Evolutionary conservation across 30 jellyfish, hydroid and myxozoan species (phyloP), one percentile per base, ranked within the genome.

Genomic region (Morbakka virulenta): DNA sequence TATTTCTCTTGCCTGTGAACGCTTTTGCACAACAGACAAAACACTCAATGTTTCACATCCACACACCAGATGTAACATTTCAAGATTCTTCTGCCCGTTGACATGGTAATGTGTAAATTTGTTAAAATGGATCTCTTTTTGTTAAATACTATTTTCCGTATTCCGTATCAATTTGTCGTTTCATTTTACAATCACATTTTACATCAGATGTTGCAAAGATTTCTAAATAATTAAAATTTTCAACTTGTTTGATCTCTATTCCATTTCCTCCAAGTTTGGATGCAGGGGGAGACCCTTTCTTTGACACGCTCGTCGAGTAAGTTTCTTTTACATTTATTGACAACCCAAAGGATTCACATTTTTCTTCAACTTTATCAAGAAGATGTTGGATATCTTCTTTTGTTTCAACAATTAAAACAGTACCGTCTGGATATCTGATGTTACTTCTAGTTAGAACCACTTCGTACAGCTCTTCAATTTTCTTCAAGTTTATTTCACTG

Each of bases 21-120:
- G 72, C 73, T 71, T 71, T 47, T 71, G 73, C 73, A 71, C 51
- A 71, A 41, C 73, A 68, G 50, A 35, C 31, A 71, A 71, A 71
- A 71, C 51, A 47, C 83, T 71, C 83, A 52, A 71, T 47, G 83
- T 71, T 47, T 71, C 50, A 71, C 83, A 71, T 36, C 83, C 83
- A 17, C 51, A 71, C 51, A 63, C 62, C 74, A 63, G 61, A 63
- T 2, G 30, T 63, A 21, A 2, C 29, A 3, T 24, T 63, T 63
- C 74, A 63, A 26, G 74, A 63, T 21, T 63, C 74, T 21, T n/a
- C n/a, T n/a, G n/a, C n/a, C 74, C 30, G 74, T 71, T 28, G n/a
- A 21, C 72, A 68, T 33, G 23, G 80, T 68, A 33, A 68, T 33
- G 22, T 68, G 35, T 31, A 41, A 68, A 33, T 66, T 68, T 68